A percentile compares a stretch with the other conserved stretches of the same genome.
Evolutionary conservation across 2,113 vertebrate genomes (phyloP).

Genomic region (Mohoua ochrocephala): DNA sequence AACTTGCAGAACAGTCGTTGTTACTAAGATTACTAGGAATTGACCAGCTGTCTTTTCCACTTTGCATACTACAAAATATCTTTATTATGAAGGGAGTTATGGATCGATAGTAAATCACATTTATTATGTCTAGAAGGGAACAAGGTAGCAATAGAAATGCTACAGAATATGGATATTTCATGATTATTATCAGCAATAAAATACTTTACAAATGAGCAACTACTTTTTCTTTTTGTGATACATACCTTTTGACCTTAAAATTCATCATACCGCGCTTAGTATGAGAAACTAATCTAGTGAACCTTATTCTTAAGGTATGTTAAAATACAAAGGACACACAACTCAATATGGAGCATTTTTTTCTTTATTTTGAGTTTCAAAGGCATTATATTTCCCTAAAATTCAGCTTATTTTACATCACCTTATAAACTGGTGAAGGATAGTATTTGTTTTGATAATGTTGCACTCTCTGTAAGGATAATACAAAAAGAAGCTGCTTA

Average conservation of each 20-base stretch:
- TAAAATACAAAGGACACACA: background rate
- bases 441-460: background rate
- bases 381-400: background rate
- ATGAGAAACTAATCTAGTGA: background rate
- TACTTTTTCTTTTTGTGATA: background rate
- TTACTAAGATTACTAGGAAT: background rate
- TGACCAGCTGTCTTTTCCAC: background rate
- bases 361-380: background rate
- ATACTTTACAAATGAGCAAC: background rate
- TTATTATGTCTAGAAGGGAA: background rate
- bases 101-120: background rate
- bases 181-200: background rate
- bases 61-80: background rate
- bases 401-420: background rate
- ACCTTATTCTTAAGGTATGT: background rate
- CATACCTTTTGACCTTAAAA: background rate
- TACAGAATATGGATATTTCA: background rate
- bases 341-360: background rate
- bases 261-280: background rate
- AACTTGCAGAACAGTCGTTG: fast-evolving
- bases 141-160: background rate
- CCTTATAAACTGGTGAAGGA: background rate
- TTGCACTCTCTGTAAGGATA: background rate
- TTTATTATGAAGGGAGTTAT: background rate
- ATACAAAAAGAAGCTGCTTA: background rate